Evolutionary conservation across 2,888 invertebrate genomes (phyloP), one percentile per base, ranked within the genome.

Genomic region (Eueremaeus valkanovi): DNA sequence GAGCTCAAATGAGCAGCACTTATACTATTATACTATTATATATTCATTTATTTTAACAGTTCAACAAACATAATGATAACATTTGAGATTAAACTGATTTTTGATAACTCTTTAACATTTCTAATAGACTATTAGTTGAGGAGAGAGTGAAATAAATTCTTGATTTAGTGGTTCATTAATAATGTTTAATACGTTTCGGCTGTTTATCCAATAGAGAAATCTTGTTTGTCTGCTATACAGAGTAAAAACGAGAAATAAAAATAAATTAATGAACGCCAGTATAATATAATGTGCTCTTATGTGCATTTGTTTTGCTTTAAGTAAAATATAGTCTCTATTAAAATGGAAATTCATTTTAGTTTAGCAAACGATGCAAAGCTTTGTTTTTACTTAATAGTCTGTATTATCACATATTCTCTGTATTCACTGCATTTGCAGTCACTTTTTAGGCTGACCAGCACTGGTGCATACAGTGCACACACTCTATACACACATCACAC

Each of bases 361-460:
- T 33, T 18, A 63, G 63, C 1, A 33, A 63, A 33, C 31, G 63
- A 63, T 63, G 55, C 55, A 63, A 11, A 63, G 63, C 63, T 33
- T 31, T 63, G 63, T 63, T 31, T 63, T 63, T 31, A 29, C 11
- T 63, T 63, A 63, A 63, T 63, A 63, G 24, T 27, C 21, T 31
- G 3, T 33, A 63, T 63, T 63, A 63, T 58, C 27, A 16, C 58
- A 58, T 27, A 58, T 5, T 11, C n/a, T n/a, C n/a, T n/a, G n/a
- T n/a, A n/a, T n/a, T n/a, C n/a, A n/a, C n/a, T n/a, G 9, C 63
- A 63, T 63, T 63, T 33, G n/a, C 33, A 63, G 31, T 63, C 33
- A 31, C n/a, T 33, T 18, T 29, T 63, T 33, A 18, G 33, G 63
- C 63, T 63, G 63, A 63, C 63, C 63, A 63, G 63, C 63, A 63